Conservation (phyloP, 37 sponge, comb jelly and placozoan species). For the Mnemiopsis leidyi region DNA sequence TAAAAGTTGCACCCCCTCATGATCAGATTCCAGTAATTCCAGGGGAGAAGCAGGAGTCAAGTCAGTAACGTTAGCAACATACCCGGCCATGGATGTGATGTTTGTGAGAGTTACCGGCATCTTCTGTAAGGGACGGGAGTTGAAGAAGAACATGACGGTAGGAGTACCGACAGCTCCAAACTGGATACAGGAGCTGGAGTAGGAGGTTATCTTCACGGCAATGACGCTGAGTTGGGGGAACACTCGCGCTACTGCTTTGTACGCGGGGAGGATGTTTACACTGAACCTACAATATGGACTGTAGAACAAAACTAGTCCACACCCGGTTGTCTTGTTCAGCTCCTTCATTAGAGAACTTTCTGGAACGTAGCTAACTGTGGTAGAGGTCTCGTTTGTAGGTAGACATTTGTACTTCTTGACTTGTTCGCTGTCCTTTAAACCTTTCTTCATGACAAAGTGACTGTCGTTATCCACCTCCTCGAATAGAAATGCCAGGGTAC, state of each 20-base stretch:
- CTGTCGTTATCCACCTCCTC: slow-evolving; percentile 28
- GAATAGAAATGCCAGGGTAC: slow-evolving; percentile 59
- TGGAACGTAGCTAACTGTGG: background rate
- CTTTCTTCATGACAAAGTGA: slow-evolving; percentile 47
- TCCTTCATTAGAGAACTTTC: background rate
- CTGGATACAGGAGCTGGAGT: slow-evolving; percentile 56
- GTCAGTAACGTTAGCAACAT: slow-evolving; percentile 40
- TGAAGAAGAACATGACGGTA: slow-evolving; percentile 42
- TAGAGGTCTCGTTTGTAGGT: background rate
- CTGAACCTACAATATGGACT: slow-evolving; percentile 53
- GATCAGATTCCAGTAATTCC: background rate
- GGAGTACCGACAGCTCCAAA: slow-evolving; percentile 55
- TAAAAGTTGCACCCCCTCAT: slow-evolving; percentile 13
- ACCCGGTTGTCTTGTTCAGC: slow-evolving; percentile 12
- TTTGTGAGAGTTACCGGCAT: background rate
- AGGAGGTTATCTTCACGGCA: slow-evolving; percentile 35
- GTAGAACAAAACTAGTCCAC: slow-evolving; percentile 11
- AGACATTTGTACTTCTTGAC: slow-evolving; percentile 2
- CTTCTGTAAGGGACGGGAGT: background rate
- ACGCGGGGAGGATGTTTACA: background rate
- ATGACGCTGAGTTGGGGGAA: background rate
- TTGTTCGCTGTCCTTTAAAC: background rate
- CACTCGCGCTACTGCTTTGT: background rate
- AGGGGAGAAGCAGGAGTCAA: background rate
- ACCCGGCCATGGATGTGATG: background rate